Evolutionary conservation across 1,140 invertebrate species (phyloP).

Genomic region (Ostrea edulis): DNA sequence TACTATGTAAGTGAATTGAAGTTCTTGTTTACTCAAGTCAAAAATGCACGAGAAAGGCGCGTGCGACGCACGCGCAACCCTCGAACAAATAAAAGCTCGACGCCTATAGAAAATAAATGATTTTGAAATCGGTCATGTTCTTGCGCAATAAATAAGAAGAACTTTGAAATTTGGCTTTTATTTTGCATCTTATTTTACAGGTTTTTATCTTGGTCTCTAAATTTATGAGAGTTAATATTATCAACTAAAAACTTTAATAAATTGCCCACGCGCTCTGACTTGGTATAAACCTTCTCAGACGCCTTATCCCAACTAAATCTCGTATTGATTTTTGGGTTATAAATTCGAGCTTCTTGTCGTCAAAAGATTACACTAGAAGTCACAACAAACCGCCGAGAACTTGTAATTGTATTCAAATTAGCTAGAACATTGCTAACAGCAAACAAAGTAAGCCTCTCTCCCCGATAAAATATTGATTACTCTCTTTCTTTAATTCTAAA

Average conservation of each 20-base stretch:
- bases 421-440: conserved; percentile 26
- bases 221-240: conserved; percentile 32
- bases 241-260: conserved; percentile 25
- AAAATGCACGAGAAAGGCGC: conserved; percentile 35
- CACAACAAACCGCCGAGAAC: conserved; percentile 16
- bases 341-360: conserved; percentile 20
- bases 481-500: conserved; percentile 4
- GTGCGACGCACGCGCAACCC: conserved; percentile 1
- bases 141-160: conserved; percentile 2
- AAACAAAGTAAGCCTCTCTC: not conserved
- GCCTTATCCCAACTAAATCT: conserved; percentile 15
- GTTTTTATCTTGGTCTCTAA: conserved; percentile 4
- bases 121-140: not conserved
- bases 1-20: not conserved
- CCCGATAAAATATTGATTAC: conserved; percentile 24
- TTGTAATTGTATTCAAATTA: conserved; percentile 35
- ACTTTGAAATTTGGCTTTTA: not conserved
- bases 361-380: conserved; percentile 20
- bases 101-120: conserved; percentile 12
- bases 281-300: not conserved
- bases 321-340: conserved; percentile 21
- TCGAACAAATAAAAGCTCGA: not conserved
- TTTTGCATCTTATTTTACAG: not conserved
- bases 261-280: conserved; percentile 13
- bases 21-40: conserved; percentile 24